These are phyloP conservation scores for Acronicta alni DNA, from an alignment of 2,888 invertebrate species.

Conservation along the genomic window DNA sequence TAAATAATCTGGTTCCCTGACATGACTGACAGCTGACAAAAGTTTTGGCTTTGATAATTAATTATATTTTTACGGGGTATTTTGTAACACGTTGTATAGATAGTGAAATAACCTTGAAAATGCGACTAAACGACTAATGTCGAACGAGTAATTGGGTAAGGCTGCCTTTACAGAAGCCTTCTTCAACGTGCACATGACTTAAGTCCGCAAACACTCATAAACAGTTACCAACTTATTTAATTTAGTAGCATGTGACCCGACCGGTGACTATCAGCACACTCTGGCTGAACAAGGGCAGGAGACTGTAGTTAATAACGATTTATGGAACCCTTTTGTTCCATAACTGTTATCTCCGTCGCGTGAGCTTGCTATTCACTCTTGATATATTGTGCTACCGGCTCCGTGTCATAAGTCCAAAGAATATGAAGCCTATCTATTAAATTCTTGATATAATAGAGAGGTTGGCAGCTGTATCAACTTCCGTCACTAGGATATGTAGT, in stretches of 20 bases:
- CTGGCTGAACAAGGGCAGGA: conserved; percentile 76
- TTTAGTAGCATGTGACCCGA: conserved; percentile 40
- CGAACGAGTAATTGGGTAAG: no score
- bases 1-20: no score
- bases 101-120: no score
- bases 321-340: conserved; percentile 87
- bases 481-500: no score
- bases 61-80: no score
- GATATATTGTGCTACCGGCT: conserved; percentile 79
- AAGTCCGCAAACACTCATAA: conserved; percentile 1
- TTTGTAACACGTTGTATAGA: no score
- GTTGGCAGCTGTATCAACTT: conserved; percentile 11
- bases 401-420: conserved; percentile 77
- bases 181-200: background rate
- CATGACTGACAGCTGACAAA: no score
- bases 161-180: background rate
- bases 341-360: conserved; percentile 81
- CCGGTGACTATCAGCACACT: conserved; percentile 63
- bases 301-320: conserved; percentile 86
- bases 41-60: no score
- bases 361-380: conserved; percentile 82
- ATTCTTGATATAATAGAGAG: conserved; percentile 20
- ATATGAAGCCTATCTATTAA: conserved; percentile 61
- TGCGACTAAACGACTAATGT: no score
- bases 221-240: conserved; percentile 51